Base-by-base conservation (phyloP, 92 coral and sea anemone genomes). In the Plumapathes pennacea region DNA sequence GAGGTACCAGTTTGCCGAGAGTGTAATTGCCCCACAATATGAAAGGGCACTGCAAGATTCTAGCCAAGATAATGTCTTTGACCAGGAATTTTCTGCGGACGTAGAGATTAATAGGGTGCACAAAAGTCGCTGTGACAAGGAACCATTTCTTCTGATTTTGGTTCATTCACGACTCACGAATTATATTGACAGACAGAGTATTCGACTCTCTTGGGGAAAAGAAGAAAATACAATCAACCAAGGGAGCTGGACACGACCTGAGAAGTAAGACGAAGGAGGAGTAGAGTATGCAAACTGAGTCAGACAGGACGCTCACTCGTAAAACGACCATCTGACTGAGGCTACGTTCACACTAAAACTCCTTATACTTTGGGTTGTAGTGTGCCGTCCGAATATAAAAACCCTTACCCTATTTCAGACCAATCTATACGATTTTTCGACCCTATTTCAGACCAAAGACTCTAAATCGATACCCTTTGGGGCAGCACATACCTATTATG, bases 201-300 rank as follows among this genome's bases (percentile, higher is more conserved):
- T 86, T 49, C 50, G 95, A 28, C 64, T 86, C 3, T 82, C 95
- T 0, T 86, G 95, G 95, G 95, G 95, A n/a, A 64, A 83, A 15
- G 81, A 74, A 49, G 95, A 86, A 25, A 86, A 86, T 46, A 62
- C 85, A n/a, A 77, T 86, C 47, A 86, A 86, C 43, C 89, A 82
- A 44, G 95, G 95, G 15, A 76, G 89, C 10, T 86, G 95, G 95
- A 72, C 75, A 14, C 45, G 60, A 28, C 48, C 80, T 3, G 85
- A 82, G 29, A 86, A 89, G 95, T 86, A 58, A 45, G 41, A 1
- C 42, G 10, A 17, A 28, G 2, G 11, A 10, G 10, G 2, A 41
- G 32, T 32, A 17, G 12, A 23, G 15, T 38, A 28, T 1, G 31
- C 9, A 39, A 19, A 1, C 34, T 25, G 29, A 19, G 2, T 26